Conservation (phyloP, 1,140 invertebrate species). For the Brachionus calyciflorus region DNA sequence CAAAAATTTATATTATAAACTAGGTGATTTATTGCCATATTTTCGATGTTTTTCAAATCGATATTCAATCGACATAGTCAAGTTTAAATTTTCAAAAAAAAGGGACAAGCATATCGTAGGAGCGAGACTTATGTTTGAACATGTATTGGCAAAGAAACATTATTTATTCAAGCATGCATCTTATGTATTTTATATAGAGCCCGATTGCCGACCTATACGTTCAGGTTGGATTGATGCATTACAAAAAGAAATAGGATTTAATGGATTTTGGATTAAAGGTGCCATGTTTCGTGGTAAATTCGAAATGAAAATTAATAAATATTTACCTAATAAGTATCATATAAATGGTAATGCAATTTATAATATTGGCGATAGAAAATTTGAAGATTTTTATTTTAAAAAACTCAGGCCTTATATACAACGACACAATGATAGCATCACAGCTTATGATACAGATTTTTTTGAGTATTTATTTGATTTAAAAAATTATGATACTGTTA, state of each 20-base stretch:
- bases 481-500: constrained; percentile 3
- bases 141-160: background rate
- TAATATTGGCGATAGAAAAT: constrained; percentile 23
- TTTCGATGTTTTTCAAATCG: constrained; percentile 29
- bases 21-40: constrained; percentile 4
- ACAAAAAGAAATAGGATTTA: constrained; percentile 11
- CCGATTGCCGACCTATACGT: constrained; percentile 14
- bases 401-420: constrained; percentile 18
- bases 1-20: background rate
- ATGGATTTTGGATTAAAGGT: constrained; percentile 35
- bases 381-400: constrained; percentile 40
- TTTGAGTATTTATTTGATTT: constrained; percentile 4
- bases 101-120: constrained; percentile 5
- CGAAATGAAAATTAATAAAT: background rate
- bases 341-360: constrained; percentile 46
- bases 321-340: constrained; percentile 45
- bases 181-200: constrained; percentile 42
- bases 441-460: constrained; percentile 43
- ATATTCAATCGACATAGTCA: constrained; percentile 10
- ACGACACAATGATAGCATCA: constrained; percentile 10
- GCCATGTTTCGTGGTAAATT: constrained; percentile 27
- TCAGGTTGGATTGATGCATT: constrained; percentile 6
- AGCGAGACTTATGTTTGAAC: constrained; percentile 32
- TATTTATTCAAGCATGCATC: background rate
- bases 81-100: constrained; percentile 21